Base-by-base conservation (phyloP, 2,888 invertebrate genomes). In the Leptopilina myrica region DNA sequence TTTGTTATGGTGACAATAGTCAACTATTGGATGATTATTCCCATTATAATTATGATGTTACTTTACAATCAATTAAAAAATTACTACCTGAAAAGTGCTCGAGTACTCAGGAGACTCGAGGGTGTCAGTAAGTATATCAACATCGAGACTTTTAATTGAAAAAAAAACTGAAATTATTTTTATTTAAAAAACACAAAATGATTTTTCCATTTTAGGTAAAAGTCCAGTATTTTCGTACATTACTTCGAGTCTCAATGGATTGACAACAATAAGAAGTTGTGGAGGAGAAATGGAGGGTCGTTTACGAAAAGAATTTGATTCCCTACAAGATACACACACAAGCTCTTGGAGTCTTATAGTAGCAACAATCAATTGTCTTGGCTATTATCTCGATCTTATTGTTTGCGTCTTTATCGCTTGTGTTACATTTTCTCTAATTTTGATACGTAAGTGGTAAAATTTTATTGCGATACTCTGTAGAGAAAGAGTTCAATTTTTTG, bases 221-320 rank as follows among this genome's bases (percentile, higher is more conserved):
- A 97, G 98, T 91, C 98, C 98, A 0, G 96, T 98, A 0, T 98
- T 98, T 91, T 96, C 98, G 0, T 98, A 98, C 90, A 94, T 98
- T 85, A 95, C 96, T 8, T 95, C 97, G 0, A 95, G 97, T 0
- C 92, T 98, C 2, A 95, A 95, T 83, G 98, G 98, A 0, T 93
- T 98, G 49, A 94, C 96, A 56, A 98, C 98, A 0, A 97, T 99
- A 79, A 93, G 98, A 82, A 96, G 97, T 4, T 95, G 96, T 5
- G 94, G 95, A 14, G 94, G 95, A 2, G 87, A 90, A 1, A 92
- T 93, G 11, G 94, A 96, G 90, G 92, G 94, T 81, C 93, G 95
- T 86, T 94, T 98, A 77, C 94, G 94, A 67, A 93, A 94, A 83
- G 95, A 96, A 86, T 97, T 97, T 86, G 96, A 97, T 88, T 89